phyloP scores from a whole-genome alignment of 2,888 invertebrate species.

The Syritta pipiens region DNA sequence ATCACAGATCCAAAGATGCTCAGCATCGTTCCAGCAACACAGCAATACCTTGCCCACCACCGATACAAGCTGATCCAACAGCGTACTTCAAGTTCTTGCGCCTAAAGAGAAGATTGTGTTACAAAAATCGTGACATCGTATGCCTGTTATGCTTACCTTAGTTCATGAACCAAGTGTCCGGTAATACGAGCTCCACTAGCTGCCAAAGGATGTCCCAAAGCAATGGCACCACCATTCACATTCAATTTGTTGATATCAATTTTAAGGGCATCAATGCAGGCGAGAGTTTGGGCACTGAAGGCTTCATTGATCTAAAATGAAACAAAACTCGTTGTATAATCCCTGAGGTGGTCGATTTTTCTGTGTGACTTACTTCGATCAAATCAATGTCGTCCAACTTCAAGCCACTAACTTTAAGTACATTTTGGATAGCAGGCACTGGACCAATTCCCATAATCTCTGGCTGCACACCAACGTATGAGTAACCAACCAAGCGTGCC shows the following conservation, averaged over 20 bases:
- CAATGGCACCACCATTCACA: conserved; percentile 97
- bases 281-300: conserved; percentile 95
- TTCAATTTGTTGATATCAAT: conserved; percentile 93
- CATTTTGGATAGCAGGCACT: conserved; percentile 93
- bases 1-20: conserved; percentile 8
- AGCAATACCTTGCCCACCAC: conserved; percentile 99
- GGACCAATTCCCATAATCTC: conserved; percentile 99
- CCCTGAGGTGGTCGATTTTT: no score
- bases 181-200: conserved; percentile 96
- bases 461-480: conserved; percentile 97
- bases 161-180: conserved; percentile 93
- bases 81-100: conserved; percentile 91
- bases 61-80: conserved; percentile 98
- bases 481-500: conserved; percentile 94
- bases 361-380: conserved; percentile 86
- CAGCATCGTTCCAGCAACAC: conserved; percentile 87
- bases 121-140: conserved; percentile 72
- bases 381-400: conserved; percentile 93
- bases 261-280: conserved; percentile 93
- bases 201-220: conserved; percentile 97
- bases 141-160: conserved; percentile 90
- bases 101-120: conserved; percentile 80
- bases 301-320: conserved; percentile 95
- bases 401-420: conserved; percentile 89
- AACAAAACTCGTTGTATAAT: no score